Percentiles rank a stretch among this genome's conserved stretches.
Conservation (phyloP, 2,113 vertebrate genomes). For the Clarias batrachus region DNA sequence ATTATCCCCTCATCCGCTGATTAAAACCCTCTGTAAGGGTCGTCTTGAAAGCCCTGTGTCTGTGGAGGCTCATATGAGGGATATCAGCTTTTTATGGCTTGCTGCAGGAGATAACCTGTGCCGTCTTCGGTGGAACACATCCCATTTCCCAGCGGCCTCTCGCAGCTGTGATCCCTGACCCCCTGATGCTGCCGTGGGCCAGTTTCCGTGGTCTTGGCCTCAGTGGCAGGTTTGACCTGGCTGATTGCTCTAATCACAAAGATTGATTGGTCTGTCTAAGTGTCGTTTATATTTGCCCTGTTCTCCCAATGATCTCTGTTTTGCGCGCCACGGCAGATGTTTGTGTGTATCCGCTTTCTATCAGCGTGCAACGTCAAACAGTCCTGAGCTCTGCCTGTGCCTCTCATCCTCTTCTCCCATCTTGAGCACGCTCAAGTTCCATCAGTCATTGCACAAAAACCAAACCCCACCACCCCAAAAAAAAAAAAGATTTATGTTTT, state of each 20-base stretch:
- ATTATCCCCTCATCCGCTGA: slow-evolving; percentile 31
- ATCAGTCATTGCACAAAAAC: slow-evolving; percentile 20
- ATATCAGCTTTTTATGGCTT: slow-evolving; percentile 46
- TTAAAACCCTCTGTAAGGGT: slow-evolving; percentile 42
- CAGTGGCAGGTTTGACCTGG: slow-evolving; percentile 28
- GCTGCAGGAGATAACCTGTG: slow-evolving; percentile 53
- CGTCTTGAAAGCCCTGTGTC: slow-evolving; percentile 35
- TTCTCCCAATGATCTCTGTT: slow-evolving; percentile 45
- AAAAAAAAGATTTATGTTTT: slow-evolving; percentile 12
- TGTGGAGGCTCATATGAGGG: slow-evolving; percentile 49
- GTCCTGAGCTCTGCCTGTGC: slow-evolving; percentile 30
- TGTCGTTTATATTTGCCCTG: slow-evolving; percentile 36
- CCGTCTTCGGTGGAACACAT: slow-evolving; percentile 46
- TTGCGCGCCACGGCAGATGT: slow-evolving; percentile 30
- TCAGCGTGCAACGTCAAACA: slow-evolving; percentile 50
- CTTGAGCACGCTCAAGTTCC: slow-evolving; percentile 28
- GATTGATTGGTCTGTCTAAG: slow-evolving; percentile 43
- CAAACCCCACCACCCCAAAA: neutral
- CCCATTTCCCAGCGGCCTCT: slow-evolving; percentile 27
- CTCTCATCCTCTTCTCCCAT: slow-evolving; percentile 27
- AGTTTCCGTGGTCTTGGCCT: slow-evolving; percentile 30
- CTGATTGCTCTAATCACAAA: slow-evolving; percentile 46
- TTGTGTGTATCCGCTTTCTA: slow-evolving; percentile 55
- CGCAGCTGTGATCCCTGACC: slow-evolving; percentile 56
- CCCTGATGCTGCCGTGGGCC: slow-evolving; percentile 18